These are phyloP conservation scores for Pelodiscus sinensis DNA, from an alignment of 2,113 vertebrate species.

Conservation along the genomic window DNA sequence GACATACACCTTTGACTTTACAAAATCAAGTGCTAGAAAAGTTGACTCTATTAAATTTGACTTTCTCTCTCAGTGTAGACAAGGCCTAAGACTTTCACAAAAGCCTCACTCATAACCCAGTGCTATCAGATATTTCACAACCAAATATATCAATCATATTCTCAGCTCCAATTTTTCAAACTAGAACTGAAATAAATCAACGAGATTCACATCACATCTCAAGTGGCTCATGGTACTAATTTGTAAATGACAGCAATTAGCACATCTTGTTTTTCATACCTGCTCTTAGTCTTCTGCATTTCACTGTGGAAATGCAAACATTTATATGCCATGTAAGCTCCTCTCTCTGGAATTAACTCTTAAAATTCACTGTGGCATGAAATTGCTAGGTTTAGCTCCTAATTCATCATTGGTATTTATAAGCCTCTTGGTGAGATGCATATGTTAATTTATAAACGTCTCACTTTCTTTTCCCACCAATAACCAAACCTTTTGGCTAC, in stretches of 20 bases:
- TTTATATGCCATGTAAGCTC: background rate
- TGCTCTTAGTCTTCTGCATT: background rate
- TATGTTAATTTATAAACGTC: background rate
- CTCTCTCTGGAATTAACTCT: background rate
- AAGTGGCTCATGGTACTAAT: background rate
- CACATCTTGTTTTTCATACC: background rate
- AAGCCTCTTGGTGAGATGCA: background rate
- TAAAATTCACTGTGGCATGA: background rate
- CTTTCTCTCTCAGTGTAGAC: no score
- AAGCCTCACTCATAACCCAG: background rate
- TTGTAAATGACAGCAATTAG: background rate
- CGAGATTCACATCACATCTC: background rate
- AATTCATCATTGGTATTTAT: rapidly evolving
- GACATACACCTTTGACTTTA: no score
- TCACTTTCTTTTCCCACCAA: rapidly evolving
- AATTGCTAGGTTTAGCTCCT: background rate
- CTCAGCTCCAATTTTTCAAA: background rate
- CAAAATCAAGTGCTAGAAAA: no score
- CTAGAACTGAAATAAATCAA: background rate
- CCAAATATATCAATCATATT: background rate
- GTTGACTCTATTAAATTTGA: no score
- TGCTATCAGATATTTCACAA: background rate
- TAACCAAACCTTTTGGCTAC: background rate
- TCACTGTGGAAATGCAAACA: background rate
- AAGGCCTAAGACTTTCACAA: background rate